Evolutionary conservation across 2,888 invertebrate species (phyloP).

Genomic region (Drosophila cognata): DNA sequence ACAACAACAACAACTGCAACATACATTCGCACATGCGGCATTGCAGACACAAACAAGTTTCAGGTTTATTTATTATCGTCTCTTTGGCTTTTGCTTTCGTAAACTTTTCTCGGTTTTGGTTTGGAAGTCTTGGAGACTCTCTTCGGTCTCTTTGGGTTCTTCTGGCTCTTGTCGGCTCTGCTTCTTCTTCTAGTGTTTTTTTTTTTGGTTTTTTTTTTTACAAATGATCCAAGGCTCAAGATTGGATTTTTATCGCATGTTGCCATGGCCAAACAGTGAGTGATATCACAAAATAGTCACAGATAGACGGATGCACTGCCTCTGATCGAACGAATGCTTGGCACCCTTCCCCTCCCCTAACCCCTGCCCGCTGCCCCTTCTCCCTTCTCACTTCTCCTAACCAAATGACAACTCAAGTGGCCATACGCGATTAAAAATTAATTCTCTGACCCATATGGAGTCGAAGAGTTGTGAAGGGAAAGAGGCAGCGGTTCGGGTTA

Average conservation of each 20-base stretch:
- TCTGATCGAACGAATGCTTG: conserved; percentile 8
- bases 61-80: conserved; percentile 64
- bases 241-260: conserved; percentile 75
- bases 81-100: conserved; percentile 52
- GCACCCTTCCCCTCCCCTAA: background rate
- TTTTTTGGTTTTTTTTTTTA: conserved; percentile 28
- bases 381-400: background rate
- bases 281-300: conserved; percentile 51
- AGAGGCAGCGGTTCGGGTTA: conserved; percentile 46
- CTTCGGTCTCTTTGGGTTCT: conserved; percentile 12
- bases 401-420: conserved; percentile 76
- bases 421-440: conserved; percentile 79
- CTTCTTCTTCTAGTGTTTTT: conserved; percentile 2
- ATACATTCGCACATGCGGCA: conserved; percentile 60
- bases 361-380: background rate
- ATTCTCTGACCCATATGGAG: conserved; percentile 66
- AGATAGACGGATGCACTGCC: conserved; percentile 46
- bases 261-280: conserved; percentile 59
- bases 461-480: conserved; percentile 3
- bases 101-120: conserved; percentile 55
- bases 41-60: conserved; percentile 71
- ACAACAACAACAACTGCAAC: conserved; percentile 38
- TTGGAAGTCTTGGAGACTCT: conserved; percentile 23
- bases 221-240: conserved; percentile 74
- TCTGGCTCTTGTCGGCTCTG: conserved; percentile 12